Evolutionary conservation across 2,888 invertebrate genomes (phyloP), one percentile per base, ranked within the genome.

Genomic region (Diarsia brunnea): DNA sequence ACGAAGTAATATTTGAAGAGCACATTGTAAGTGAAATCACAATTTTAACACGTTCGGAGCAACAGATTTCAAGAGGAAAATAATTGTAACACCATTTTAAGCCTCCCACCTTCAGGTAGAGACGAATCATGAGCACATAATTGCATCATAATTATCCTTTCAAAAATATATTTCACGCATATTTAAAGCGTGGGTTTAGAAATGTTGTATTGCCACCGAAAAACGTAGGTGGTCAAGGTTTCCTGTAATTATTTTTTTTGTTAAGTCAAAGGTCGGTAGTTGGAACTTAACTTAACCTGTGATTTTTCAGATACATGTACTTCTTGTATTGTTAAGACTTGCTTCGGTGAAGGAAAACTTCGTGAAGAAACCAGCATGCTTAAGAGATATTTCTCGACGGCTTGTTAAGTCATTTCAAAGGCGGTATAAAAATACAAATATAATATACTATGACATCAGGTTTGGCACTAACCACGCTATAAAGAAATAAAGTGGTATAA

Each of bases 91-190:
- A 7, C 47, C 38, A 45, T 70, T 84, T 61, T 38, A 74, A 69
- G 45, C 63, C 24, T 53, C 45, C n/a, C 53, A 38, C 5, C 19
- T 60, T 66, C 11, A 55, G 49, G 24, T 38, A 31, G 64, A 60
- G 47, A 51, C 60, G 66, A 78, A 66, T 43, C 4, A 45, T 65
- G 51, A 79, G 67, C 67, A 67, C 75, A 82, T 84, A 78, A 86
- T 82, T 76, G 73, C 60, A 61, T 10, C 60, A 31, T 68, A 70
- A 82, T 82, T 87, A 87, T 75, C 63, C 21, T 72, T 77, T 75
- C 43, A 43, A 64, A 47, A 77, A 70, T 0, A 58, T 69, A 47
- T 84, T 84, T 70, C 47, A 24, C 68, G n/a, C 38, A 31, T 58
- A 38, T 64, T 73, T 31, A 16, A 68, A 75, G 64, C 65, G 38